Evolutionary conservation across 2,888 invertebrate genomes (phyloP).

Genomic region (Drosophila leonis): DNA sequence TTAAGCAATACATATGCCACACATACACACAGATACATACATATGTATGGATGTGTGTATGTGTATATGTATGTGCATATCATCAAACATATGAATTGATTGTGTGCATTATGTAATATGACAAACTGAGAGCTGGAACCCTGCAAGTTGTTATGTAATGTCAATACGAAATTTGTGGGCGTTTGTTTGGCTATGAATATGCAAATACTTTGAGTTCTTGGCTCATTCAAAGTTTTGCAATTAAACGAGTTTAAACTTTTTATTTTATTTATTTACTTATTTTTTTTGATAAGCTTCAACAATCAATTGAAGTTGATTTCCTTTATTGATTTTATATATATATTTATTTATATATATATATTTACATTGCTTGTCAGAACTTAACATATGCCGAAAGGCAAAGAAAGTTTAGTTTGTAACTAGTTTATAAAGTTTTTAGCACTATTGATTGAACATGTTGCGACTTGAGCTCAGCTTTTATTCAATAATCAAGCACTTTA

Average conservation of each 20-base stretch:
- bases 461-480: background rate
- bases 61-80: background rate
- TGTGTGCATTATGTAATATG: constrained; percentile 10
- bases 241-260: constrained; percentile 1
- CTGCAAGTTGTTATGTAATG: background rate
- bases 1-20: background rate
- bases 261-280: background rate
- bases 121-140: background rate
- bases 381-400: background rate
- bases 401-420: background rate
- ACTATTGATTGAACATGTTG: background rate
- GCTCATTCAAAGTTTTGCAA: constrained; percentile 8
- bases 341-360: background rate
- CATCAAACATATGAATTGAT: background rate
- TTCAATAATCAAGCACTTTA: background rate
- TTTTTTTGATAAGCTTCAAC: background rate
- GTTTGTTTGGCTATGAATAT: constrained; percentile 7
- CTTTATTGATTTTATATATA: background rate
- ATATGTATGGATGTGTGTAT: background rate
- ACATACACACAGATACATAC: background rate
- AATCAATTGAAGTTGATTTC: constrained; percentile 5
- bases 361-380: background rate
- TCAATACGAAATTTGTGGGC: constrained; percentile 9
- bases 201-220: constrained; percentile 2
- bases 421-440: constrained; percentile 7